A percentile compares a stretch with the other conserved stretches of the same genome.
phyloP scores from a whole-genome alignment of 1,140 invertebrate species.

The honey bee (Apis mellifera) region DNA sequence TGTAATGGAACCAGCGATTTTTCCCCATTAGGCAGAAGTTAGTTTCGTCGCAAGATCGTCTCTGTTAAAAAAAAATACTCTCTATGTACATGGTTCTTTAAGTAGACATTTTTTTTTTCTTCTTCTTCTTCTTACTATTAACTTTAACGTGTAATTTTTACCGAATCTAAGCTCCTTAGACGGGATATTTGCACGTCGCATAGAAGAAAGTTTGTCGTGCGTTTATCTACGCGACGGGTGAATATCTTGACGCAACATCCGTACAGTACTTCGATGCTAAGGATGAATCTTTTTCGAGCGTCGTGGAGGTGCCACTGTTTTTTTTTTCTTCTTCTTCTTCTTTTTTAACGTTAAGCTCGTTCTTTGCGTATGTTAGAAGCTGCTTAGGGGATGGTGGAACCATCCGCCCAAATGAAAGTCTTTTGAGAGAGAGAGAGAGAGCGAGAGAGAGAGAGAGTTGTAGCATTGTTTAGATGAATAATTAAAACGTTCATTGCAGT shows the following conservation, averaged over 20 bases:
- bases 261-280: background rate
- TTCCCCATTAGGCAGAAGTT: background rate
- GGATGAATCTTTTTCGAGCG: too few relatives aligned
- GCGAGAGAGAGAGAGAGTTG: background rate
- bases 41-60: slow-evolving; percentile 3
- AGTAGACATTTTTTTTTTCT: slow-evolving; percentile 57
- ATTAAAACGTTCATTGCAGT: too few relatives aligned
- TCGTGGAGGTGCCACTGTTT: background rate
- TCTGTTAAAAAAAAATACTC: slow-evolving; percentile 65
- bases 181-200: slow-evolving; percentile 39
- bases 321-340: too few relatives aligned
- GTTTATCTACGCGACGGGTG: slow-evolving; percentile 35
- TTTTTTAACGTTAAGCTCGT: background rate
- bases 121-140: slow-evolving; percentile 55
- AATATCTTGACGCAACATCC: slow-evolving; percentile 28
- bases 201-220: slow-evolving; percentile 45
- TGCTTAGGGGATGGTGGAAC: background rate
- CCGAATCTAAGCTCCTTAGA: slow-evolving; percentile 40
- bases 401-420: slow-evolving; percentile 10
- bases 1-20: background rate
- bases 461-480: background rate
- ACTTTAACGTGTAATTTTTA: slow-evolving; percentile 64
- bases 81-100: slow-evolving; percentile 67
- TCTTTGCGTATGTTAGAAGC: slow-evolving; percentile 1
- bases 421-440: too few relatives aligned